phyloP scores from a whole-genome alignment of 2,113 vertebrate genomes.

The Heloderma charlesbogerti region DNA sequence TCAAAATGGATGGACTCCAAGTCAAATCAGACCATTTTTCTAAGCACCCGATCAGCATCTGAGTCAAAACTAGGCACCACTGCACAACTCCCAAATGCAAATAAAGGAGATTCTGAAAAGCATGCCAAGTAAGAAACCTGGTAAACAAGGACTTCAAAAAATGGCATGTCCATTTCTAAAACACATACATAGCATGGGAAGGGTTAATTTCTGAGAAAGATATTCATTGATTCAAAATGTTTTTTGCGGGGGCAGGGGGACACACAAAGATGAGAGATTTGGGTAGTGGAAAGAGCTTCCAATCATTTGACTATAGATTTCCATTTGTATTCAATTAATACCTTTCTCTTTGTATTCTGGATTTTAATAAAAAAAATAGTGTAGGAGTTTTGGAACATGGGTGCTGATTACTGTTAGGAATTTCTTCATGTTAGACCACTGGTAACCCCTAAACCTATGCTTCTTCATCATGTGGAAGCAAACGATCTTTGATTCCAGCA shows the following conservation, averaged over 20 bases:
- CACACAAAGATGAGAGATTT: slow-evolving; percentile 43
- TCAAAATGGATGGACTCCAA: too few species aligned
- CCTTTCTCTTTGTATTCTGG: slow-evolving; percentile 36
- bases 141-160: background rate
- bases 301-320: slow-evolving; percentile 56
- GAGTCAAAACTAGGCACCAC: background rate
- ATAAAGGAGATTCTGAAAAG: background rate
- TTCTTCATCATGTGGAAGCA: too few species aligned
- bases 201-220: slow-evolving; percentile 36
- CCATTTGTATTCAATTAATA: slow-evolving; percentile 60
- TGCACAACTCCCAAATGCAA: background rate
- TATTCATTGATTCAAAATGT: slow-evolving; percentile 56
- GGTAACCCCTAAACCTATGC: too few species aligned
- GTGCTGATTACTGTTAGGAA: too few species aligned
- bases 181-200: slow-evolving; percentile 15
- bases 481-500: too few species aligned
- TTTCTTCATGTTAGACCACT: slow-evolving; percentile 22
- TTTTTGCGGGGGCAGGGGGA: slow-evolving; percentile 37
- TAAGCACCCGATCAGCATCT: too few species aligned
- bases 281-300: slow-evolving; percentile 45
- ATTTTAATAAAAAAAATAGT: slow-evolving; percentile 36
- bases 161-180: background rate
- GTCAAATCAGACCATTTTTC: too few species aligned
- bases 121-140: background rate
- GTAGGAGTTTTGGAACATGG: too few species aligned